Conservation (phyloP, 2,888 invertebrate species). For the Harpalus rufipes region DNA sequence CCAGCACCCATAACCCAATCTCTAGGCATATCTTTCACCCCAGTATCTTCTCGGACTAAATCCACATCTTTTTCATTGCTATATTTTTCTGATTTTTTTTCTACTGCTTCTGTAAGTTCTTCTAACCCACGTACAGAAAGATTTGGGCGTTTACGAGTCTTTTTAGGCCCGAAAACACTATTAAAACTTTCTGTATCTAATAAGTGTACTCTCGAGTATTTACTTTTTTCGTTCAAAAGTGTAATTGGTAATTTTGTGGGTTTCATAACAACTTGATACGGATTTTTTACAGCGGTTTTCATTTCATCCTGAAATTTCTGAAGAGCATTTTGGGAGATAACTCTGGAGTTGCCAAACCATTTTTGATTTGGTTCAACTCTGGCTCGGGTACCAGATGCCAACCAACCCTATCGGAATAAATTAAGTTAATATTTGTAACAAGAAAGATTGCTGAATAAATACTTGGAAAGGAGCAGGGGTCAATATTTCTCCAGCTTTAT, state of each 20-base stretch:
- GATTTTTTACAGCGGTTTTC: conserved; percentile 95
- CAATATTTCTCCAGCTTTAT: conserved; percentile 93
- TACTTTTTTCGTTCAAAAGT: conserved; percentile 93
- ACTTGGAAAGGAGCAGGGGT: conserved; percentile 96
- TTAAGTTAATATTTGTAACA: conserved; percentile 11
- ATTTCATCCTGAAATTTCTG: conserved; percentile 97
- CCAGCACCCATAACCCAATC: conserved; percentile 98
- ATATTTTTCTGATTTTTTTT: conserved; percentile 87
- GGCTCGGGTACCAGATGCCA: conserved; percentile 93
- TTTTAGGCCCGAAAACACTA: conserved; percentile 96
- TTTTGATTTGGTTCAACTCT: conserved; percentile 98
- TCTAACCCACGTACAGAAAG: conserved; percentile 87
- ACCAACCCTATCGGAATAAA: conserved; percentile 80
- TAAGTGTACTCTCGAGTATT: conserved; percentile 94
- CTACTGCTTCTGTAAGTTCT: conserved; percentile 86
- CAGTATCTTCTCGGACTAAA: conserved; percentile 88
- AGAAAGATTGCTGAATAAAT: conserved; percentile 38
- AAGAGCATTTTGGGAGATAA: conserved; percentile 93
- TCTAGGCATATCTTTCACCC: conserved; percentile 88
- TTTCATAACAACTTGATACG: conserved; percentile 98
- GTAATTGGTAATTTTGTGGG: conserved; percentile 97
- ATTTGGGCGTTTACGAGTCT: conserved; percentile 93
- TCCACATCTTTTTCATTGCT: conserved; percentile 90
- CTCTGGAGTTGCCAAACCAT: conserved; percentile 99
- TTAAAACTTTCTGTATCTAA: conserved; percentile 97